Conservation (phyloP, 2,113 vertebrate genomes). For the Hippopotamus amphibius region DNA sequence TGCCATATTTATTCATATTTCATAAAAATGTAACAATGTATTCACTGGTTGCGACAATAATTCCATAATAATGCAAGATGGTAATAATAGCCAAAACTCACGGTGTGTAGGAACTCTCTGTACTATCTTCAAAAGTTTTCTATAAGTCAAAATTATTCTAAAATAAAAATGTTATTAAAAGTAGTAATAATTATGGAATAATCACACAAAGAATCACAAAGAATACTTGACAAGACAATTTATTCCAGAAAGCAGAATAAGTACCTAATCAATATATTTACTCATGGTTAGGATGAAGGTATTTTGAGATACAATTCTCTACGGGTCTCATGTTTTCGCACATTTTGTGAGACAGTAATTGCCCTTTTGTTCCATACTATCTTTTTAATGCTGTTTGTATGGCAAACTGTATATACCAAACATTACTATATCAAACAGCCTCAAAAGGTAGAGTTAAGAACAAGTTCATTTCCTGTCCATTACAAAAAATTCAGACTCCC, state of each 20-base stretch:
- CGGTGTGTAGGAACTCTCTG: background rate
- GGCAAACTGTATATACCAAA: background rate
- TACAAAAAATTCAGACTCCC: background rate
- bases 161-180: background rate
- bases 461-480: background rate
- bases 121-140: background rate
- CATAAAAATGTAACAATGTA: background rate
- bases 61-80: background rate
- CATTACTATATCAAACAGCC: background rate
- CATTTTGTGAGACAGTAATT: background rate
- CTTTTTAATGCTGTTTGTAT: background rate
- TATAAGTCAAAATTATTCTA: background rate
- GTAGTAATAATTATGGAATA: background rate
- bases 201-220: background rate
- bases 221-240: background rate
- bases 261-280: background rate
- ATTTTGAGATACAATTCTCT: background rate
- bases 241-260: background rate
- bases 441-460: background rate
- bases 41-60: background rate
- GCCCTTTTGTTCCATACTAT: background rate
- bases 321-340: background rate
- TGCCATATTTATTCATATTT: background rate
- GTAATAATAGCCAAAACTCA: background rate
- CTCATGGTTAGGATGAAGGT: background rate